These are phyloP conservation scores for Chrysochloris asiatica DNA, from an alignment of 2,113 vertebrate genomes.

Conservation along the genomic window DNA sequence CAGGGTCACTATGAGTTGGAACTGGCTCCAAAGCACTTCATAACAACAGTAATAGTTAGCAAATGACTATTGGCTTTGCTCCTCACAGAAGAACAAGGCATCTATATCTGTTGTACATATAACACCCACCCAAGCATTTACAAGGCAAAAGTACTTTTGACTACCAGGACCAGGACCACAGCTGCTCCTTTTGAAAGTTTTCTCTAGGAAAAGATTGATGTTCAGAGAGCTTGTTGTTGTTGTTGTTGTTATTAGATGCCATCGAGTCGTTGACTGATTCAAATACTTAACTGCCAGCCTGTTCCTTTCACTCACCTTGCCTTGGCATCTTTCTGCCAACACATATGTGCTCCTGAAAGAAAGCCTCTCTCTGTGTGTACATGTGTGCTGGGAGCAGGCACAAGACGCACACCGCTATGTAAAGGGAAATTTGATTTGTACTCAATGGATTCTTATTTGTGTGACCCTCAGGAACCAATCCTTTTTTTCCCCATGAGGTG, in stretches of 20 bases:
- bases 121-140: not conserved
- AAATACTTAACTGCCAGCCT: slow-evolving; percentile 69
- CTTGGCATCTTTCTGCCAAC: slow-evolving; percentile 64
- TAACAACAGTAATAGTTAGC: not conserved
- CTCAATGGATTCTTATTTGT: not conserved
- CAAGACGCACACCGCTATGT: not conserved
- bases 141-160: not conserved
- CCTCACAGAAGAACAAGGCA: not conserved
- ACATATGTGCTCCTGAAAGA: slow-evolving; percentile 58
- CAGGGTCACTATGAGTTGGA: too few relatives aligned
- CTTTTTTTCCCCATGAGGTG: slow-evolving; percentile 17
- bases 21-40: too few relatives aligned
- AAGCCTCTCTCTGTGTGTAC: not conserved
- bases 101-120: not conserved
- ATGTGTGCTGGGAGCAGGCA: slow-evolving; percentile 12
- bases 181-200: slow-evolving; percentile 20
- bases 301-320: slow-evolving; percentile 50
- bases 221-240: slow-evolving; percentile 51
- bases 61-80: not conserved
- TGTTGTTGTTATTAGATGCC: too few relatives aligned
- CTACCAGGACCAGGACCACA: not conserved
- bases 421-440: slow-evolving; percentile 29
- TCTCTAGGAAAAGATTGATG: not conserved
- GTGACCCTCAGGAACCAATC: slow-evolving; percentile 1
- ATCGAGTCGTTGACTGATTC: slow-evolving; percentile 44